phyloP scores from a whole-genome alignment of 2,113 vertebrate genomes.

The Rousettus leschenaultii region DNA sequence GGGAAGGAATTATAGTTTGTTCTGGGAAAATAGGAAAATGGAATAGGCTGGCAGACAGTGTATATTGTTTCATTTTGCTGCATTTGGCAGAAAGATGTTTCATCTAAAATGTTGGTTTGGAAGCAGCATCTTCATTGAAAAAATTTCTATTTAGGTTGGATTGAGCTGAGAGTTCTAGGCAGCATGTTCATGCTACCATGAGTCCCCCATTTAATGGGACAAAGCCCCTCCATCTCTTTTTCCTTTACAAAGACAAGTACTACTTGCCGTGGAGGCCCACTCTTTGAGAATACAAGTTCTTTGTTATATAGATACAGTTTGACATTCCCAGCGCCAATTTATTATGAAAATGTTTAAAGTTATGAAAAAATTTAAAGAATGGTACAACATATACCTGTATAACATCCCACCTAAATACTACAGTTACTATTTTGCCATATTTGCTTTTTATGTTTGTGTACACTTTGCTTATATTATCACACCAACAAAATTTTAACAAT shows the following conservation, averaged over 20 bases:
- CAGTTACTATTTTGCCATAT: neutral
- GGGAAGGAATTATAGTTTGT: neutral
- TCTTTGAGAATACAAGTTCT: neutral
- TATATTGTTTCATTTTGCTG: neutral
- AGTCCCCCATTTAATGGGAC: neutral
- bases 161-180: neutral
- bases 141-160: neutral
- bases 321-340: neutral
- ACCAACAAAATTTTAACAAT: neutral
- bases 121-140: neutral
- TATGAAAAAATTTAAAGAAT: slow-evolving; percentile 2
- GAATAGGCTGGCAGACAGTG: neutral
- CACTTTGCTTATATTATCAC: neutral
- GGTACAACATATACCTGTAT: neutral
- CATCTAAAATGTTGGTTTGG: neutral
- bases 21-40: neutral
- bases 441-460: neutral
- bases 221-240: neutral
- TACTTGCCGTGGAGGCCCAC: neutral
- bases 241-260: neutral
- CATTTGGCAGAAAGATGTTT: neutral
- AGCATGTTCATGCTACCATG: neutral
- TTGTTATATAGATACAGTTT: neutral
- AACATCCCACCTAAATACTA: neutral
- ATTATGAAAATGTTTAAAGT: neutral